Conservation (phyloP, 2,888 invertebrate genomes). For the Calephelis perditalis region DNA sequence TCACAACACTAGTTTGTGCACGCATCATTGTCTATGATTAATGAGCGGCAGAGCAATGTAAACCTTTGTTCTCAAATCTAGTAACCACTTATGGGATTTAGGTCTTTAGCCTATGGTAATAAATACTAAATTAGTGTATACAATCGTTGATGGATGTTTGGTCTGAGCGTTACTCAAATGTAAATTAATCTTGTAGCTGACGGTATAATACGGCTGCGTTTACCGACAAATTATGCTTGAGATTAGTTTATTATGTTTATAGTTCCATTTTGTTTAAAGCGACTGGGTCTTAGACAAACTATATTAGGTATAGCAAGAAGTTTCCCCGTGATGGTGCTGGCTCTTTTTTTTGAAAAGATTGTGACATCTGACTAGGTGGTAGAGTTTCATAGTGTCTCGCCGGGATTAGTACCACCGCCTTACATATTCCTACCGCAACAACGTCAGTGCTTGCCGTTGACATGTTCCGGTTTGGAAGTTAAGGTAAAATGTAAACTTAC, state of each 20-base stretch:
- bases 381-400: no score
- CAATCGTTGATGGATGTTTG: neutral
- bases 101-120: neutral
- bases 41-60: constrained; percentile 20
- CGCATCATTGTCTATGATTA: constrained; percentile 25
- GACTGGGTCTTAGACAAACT: no score
- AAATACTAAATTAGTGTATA: neutral
- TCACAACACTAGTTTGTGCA: constrained; percentile 1
- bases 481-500: no score
- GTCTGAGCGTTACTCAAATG: neutral
- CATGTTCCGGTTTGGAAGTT: no score
- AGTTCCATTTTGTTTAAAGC: neutral
- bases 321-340: no score
- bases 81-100: neutral
- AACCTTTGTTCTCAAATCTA: neutral
- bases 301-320: no score
- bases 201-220: constrained; percentile 4
- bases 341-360: no score
- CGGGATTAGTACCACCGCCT: no score
- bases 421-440: no score
- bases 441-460: no score
- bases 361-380: no score
- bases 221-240: constrained; percentile 6
- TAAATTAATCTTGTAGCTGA: constrained; percentile 21
- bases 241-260: neutral